Percentiles rank a stretch among this genome's conserved stretches.
Conservation (phyloP, 2,797 vertebrate genomes). For the Monodelphis domestica region DNA sequence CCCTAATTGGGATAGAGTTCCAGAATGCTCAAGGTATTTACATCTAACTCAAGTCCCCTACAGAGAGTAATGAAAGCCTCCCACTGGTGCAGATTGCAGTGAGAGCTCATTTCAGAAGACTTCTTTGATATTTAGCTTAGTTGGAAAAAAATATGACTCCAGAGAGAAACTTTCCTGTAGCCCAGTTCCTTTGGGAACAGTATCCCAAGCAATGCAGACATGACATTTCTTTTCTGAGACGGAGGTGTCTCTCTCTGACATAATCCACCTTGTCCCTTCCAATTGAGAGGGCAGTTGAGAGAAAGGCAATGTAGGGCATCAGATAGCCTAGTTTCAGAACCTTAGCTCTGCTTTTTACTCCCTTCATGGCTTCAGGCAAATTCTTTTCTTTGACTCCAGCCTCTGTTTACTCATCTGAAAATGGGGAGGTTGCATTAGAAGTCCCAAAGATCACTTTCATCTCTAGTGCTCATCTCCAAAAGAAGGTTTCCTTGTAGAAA, state of each 20-base stretch:
- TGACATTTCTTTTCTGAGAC: not conserved
- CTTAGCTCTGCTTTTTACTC: not conserved
- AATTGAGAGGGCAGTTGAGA: not conserved
- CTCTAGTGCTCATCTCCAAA: not conserved
- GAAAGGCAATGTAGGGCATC: not conserved
- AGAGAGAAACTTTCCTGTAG: slow-evolving; percentile 10
- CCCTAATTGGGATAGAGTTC: slow-evolving; percentile 48
- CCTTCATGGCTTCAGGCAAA: slow-evolving; percentile 11
- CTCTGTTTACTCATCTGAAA: not conserved
- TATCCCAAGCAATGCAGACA: slow-evolving; percentile 11
- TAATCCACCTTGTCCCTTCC: not conserved
- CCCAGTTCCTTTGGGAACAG: not conserved
- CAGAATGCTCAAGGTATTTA: slow-evolving; percentile 55
- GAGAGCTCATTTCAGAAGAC: slow-evolving; percentile 48
- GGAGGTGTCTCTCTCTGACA: not conserved
- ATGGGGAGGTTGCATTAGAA: not conserved
- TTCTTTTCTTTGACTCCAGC: not conserved
- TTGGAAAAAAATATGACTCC: slow-evolving; percentile 51
- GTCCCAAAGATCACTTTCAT: not conserved
- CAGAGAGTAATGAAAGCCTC: slow-evolving; percentile 52
- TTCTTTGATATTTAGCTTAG: slow-evolving; percentile 39
- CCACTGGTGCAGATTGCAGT: not conserved
- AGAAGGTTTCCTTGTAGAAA: slow-evolving; percentile 26
- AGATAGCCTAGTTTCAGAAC: not conserved
- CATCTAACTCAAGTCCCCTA: slow-evolving; percentile 58